Conservation (phyloP, 2,797 vertebrate species). For the Cichlasoma orientale region DNA sequence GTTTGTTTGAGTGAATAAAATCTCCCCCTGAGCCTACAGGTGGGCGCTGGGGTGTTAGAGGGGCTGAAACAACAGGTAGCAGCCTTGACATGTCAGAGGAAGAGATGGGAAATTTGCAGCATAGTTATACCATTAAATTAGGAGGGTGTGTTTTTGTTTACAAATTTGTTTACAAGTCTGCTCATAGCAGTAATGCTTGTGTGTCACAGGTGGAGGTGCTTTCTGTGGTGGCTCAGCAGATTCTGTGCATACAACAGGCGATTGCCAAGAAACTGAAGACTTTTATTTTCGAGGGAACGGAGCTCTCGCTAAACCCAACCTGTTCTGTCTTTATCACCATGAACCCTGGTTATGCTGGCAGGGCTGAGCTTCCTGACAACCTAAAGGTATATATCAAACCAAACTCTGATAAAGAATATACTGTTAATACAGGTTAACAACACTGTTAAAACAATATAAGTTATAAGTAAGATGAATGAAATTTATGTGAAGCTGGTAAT, state of each 20-base stretch:
- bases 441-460: not conserved
- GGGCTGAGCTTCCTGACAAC: conserved; percentile 94
- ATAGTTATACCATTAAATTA: not conserved
- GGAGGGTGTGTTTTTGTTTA: too few species aligned
- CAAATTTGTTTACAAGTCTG: not conserved
- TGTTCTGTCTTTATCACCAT: conserved; percentile 96
- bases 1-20: not conserved
- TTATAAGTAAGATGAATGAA: not conserved
- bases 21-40: not conserved
- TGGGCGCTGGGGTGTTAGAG: not conserved
- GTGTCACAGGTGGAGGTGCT: conserved; percentile 90
- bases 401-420: not conserved
- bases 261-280: conserved; percentile 85
- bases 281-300: conserved; percentile 92
- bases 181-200: not conserved
- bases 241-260: conserved; percentile 94
- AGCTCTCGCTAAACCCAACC: conserved; percentile 90
- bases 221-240: conserved; percentile 94
- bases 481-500: not conserved
- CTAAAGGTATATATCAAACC: conserved; percentile 84
- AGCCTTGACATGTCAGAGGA: not conserved
- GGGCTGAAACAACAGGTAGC: not conserved
- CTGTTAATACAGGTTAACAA: not conserved
- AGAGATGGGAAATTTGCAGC: not conserved
- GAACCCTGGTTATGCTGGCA: conserved; percentile 95